These are phyloP conservation scores for Drosophila aldrichi DNA, from an alignment of 2,888 invertebrate genomes.

Conservation along the genomic window DNA sequence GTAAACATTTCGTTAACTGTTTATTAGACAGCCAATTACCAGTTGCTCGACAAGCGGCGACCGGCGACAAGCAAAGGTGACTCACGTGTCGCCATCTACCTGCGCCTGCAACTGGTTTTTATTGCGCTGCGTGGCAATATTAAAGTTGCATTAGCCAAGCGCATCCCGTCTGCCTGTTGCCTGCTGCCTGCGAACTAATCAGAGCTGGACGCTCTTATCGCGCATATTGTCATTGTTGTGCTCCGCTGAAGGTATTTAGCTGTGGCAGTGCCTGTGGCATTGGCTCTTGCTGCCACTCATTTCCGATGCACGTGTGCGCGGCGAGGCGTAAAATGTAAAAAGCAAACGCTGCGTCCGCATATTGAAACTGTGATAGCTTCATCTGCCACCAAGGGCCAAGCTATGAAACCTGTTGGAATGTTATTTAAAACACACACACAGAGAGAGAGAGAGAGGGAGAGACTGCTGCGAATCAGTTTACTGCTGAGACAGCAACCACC, in stretches of 20 bases:
- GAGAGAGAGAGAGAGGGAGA: background rate
- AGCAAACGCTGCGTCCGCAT: conserved; percentile 24
- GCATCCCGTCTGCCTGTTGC: conserved; percentile 35
- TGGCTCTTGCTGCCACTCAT: conserved; percentile 29
- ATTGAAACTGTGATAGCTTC: conserved; percentile 23
- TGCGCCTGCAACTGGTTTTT: conserved; percentile 56
- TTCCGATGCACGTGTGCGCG: conserved; percentile 73
- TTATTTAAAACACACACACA: background rate
- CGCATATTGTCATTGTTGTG: conserved; percentile 48
- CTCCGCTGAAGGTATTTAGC: conserved; percentile 16
- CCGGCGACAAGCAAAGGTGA: conserved; percentile 30
- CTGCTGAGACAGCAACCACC: conserved; percentile 37
- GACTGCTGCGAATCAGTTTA: conserved; percentile 26
- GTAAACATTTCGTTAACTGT: conserved; percentile 52
- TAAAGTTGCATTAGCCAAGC: conserved; percentile 65
- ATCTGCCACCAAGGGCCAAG: conserved; percentile 10
- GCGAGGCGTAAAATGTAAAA: conserved; percentile 50
- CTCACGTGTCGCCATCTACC: conserved; percentile 48
- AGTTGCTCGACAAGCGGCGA: conserved; percentile 35
- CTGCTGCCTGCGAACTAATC: conserved; percentile 21
- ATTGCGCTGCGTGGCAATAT: conserved; percentile 63
- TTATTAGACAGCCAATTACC: conserved; percentile 54
- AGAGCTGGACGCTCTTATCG: conserved; percentile 58
- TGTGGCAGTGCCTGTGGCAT: too few relatives aligned
- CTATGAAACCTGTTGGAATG: conserved; percentile 37